Evolutionary conservation across 2,888 invertebrate species (phyloP).

Genomic region (Drosophila niveifrons): DNA sequence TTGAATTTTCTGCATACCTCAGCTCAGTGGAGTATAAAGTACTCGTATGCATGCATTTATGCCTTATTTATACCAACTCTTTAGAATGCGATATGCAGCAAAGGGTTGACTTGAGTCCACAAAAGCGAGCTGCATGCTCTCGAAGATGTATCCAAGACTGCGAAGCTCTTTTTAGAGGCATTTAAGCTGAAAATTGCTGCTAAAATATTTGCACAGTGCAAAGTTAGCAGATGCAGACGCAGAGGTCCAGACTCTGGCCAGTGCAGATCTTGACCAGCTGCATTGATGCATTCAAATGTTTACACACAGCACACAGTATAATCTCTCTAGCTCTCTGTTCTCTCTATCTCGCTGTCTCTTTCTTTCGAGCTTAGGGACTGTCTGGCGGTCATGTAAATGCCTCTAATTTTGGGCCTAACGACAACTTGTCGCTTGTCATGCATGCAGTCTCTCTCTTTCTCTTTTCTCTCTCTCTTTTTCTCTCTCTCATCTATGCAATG

Average conservation of each 20-base stretch:
- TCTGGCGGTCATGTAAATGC: slow-evolving; percentile 68
- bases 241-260: slow-evolving; percentile 26
- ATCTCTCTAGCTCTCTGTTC: slow-evolving; percentile 1
- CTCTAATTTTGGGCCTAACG: slow-evolving; percentile 78
- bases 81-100: not conserved
- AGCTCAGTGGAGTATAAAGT: too few species aligned
- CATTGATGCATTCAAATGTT: slow-evolving; percentile 73
- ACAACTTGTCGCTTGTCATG: slow-evolving; percentile 78
- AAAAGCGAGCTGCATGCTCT: slow-evolving; percentile 5
- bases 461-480: too few species aligned
- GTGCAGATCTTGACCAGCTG: slow-evolving; percentile 64
- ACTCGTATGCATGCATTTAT: not conserved
- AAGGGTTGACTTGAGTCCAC: slow-evolving; percentile 34
- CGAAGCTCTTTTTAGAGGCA: slow-evolving; percentile 54
- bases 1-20: not conserved
- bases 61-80: not conserved
- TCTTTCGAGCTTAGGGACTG: slow-evolving; percentile 13
- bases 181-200: slow-evolving; percentile 82
- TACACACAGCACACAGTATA: slow-evolving; percentile 50
- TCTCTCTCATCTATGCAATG: slow-evolving; percentile 26
- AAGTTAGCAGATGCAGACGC: slow-evolving; percentile 39
- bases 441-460: slow-evolving; percentile 13
- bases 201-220: slow-evolving; percentile 80
- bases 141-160: slow-evolving; percentile 31
- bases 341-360: slow-evolving; percentile 23